Conservation (phyloP, 2,888 invertebrate species). For the Diadegma fenestrale region DNA sequence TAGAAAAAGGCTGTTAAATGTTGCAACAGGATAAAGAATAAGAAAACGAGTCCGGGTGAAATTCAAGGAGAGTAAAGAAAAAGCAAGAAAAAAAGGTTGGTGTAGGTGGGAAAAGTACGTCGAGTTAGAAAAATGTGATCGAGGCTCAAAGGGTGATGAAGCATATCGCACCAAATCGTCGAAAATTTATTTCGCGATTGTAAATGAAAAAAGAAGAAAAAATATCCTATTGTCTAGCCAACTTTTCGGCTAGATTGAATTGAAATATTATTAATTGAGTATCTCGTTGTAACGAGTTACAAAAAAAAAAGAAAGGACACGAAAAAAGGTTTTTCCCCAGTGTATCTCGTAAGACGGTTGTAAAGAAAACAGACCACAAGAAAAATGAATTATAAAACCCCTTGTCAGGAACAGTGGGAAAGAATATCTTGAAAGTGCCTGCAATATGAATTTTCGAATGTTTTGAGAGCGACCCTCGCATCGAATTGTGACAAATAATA, state of each 20-base stretch:
- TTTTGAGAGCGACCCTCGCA: conserved; percentile 28
- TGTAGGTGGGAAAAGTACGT: conserved; percentile 53
- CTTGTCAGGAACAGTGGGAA: conserved; percentile 50
- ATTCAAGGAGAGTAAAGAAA: neutral
- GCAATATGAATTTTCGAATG: conserved; percentile 51
- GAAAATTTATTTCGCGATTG: conserved; percentile 59
- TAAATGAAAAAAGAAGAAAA: conserved; percentile 8
- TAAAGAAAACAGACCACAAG: conserved; percentile 32
- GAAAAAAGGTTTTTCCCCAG: conserved; percentile 8
- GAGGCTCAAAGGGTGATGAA: conserved; percentile 64
- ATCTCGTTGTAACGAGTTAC: conserved; percentile 16
- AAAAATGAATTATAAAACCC: conserved; percentile 29
- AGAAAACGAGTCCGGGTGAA: conserved; percentile 2
- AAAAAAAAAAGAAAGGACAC: conserved; percentile 1
- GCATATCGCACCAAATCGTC: conserved; percentile 67
- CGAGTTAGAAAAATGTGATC: conserved; percentile 57
- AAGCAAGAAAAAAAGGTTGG: conserved; percentile 16
- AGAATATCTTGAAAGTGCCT: conserved; percentile 71
- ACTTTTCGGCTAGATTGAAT: conserved; percentile 4
- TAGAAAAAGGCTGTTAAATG: conserved; percentile 69
- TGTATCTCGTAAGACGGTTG: neutral
- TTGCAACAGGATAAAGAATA: conserved; percentile 29
- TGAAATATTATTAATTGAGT: conserved; percentile 7
- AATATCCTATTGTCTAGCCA: conserved; percentile 18
- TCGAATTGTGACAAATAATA: conserved; percentile 13